These are phyloP conservation scores for Smutsia gigantea DNA, from an alignment of 2,797 vertebrate species.

Conservation along the genomic window DNA sequence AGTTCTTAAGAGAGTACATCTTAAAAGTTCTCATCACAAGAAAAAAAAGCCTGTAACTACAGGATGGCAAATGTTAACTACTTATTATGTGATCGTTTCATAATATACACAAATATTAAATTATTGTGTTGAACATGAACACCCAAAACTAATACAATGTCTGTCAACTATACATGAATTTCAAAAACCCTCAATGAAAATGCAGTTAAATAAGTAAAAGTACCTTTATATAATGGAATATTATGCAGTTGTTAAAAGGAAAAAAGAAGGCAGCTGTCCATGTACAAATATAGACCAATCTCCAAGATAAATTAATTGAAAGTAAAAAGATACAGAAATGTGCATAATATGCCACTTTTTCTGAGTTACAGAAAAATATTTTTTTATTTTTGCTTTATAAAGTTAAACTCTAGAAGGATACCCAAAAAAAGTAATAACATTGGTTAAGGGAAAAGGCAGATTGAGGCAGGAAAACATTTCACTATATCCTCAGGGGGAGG, in stretches of 20 bases:
- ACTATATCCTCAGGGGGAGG: not conserved
- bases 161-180: not conserved
- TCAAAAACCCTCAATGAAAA: not conserved
- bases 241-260: not conserved
- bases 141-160: not conserved
- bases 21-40: too few species aligned
- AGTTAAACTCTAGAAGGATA: conserved; percentile 14
- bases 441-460: not conserved
- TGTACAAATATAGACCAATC: not conserved
- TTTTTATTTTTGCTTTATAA: conserved; percentile 3
- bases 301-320: not conserved
- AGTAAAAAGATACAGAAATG: not conserved
- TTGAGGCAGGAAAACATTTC: not conserved
- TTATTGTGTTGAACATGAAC: too few species aligned
- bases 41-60: too few species aligned
- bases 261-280: not conserved
- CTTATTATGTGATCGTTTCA: too few species aligned
- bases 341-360: not conserved
- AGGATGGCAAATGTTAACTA: too few species aligned
- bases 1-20: too few species aligned
- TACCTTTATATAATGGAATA: not conserved
- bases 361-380: not conserved
- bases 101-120: too few species aligned
- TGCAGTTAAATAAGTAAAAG: not conserved
- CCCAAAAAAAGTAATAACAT: not conserved